Conservation (phyloP, 2,888 invertebrate genomes). For the Diploptera punctata region DNA sequence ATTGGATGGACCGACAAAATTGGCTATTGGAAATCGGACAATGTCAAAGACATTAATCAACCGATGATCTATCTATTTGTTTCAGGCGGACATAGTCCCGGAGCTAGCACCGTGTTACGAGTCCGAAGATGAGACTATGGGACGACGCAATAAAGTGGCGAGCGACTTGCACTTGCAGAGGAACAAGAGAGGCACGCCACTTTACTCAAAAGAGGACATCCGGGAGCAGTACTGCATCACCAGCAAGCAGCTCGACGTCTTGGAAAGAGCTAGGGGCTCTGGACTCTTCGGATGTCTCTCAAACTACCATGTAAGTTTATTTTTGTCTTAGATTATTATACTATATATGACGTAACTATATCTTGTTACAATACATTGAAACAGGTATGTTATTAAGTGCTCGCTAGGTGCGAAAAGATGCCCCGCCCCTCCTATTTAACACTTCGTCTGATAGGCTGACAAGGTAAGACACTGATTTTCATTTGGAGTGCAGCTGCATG, state of each 20-base stretch:
- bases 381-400: too few relatives aligned
- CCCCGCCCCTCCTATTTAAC: too few relatives aligned
- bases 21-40: too few relatives aligned
- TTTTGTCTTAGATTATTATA: too few relatives aligned
- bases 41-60: not conserved
- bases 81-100: slow-evolving; percentile 73
- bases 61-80: slow-evolving; percentile 35
- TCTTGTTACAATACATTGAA: too few relatives aligned
- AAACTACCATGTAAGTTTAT: slow-evolving; percentile 51
- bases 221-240: slow-evolving; percentile 95
- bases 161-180: slow-evolving; percentile 52
- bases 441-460: too few relatives aligned
- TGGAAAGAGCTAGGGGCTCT: slow-evolving; percentile 66
- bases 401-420: too few relatives aligned
- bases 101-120: slow-evolving; percentile 74
- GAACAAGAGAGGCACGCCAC: slow-evolving; percentile 56
- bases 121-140: slow-evolving; percentile 82
- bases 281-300: slow-evolving; percentile 87
- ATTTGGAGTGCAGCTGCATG: too few relatives aligned
- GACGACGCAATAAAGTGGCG: slow-evolving; percentile 49
- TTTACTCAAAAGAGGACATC: slow-evolving; percentile 90
- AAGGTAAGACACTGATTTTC: too few relatives aligned
- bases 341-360: too few relatives aligned
- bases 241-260: slow-evolving; percentile 83
- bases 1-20: too few relatives aligned